phyloP scores from a whole-genome alignment of 2,797 vertebrate species.

The Muscicapa striata region DNA sequence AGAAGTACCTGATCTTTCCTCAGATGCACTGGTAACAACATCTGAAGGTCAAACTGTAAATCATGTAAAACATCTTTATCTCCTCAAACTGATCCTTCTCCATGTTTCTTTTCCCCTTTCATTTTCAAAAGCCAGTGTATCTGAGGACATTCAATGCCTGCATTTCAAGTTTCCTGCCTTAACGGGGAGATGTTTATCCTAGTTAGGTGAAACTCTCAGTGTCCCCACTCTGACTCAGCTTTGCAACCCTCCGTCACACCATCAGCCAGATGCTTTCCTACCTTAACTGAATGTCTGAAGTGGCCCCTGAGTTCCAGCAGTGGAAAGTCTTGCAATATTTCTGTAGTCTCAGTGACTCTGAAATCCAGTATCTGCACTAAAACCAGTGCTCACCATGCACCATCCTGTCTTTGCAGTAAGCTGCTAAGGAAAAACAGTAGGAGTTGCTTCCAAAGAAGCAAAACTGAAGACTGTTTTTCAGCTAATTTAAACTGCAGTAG shows the following conservation, averaged over 20 bases:
- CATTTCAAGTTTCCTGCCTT: neutral
- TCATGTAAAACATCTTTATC: slow-evolving; percentile 69
- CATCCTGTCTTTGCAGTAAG: neutral
- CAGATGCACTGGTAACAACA: slow-evolving; percentile 53
- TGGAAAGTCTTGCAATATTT: neutral
- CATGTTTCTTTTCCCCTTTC: neutral
- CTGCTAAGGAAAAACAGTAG: neutral
- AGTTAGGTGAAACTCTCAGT: neutral
- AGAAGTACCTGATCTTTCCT: slow-evolving; percentile 55
- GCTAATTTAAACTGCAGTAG: neutral
- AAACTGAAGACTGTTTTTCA: neutral
- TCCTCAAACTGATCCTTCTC: slow-evolving; percentile 36
- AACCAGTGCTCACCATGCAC: neutral
- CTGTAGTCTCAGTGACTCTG: neutral
- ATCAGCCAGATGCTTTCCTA: neutral
- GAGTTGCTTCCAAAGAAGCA: neutral
- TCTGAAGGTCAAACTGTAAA: slow-evolving; percentile 74
- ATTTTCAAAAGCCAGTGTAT: slow-evolving; percentile 50
- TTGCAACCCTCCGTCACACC: neutral
- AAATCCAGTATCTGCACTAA: neutral
- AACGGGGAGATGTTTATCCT: neutral
- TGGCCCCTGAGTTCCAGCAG: neutral
- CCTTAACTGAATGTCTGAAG: neutral
- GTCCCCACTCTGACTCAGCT: neutral
- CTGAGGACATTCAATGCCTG: slow-evolving; percentile 14